Base-by-base conservation (phyloP, 2,797 vertebrate species). In the Malurus splendens region DNA sequence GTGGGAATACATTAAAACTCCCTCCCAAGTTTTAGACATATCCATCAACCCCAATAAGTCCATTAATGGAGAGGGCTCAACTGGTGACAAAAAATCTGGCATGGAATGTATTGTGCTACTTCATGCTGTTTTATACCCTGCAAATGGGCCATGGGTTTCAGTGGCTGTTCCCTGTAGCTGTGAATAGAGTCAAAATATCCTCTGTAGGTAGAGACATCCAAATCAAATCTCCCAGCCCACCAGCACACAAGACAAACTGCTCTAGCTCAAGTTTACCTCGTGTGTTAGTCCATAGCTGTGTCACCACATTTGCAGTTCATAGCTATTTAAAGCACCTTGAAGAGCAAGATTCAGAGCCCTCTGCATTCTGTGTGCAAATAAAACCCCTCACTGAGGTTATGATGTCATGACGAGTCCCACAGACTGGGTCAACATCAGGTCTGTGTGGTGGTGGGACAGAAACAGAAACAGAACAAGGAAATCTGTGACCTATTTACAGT, bases 401-500 rank as follows among this genome's bases (percentile, higher is more conserved):
- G 48, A 39, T 48, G 48, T 16, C 28, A 11, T 0, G 1, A 68
- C 30, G 12, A 65, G 7, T 27, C 18, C 47, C 47, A 42, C 33
- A 18, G 48, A 3, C 7, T 1, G 1, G 61, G 38, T 18, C 74
- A 62, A 12, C 33, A 19, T 22, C 20, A 32, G 13, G 8, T 51
- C 28, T 57, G 6, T 20, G 32, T 5, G 6, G 6, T 33, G 67
- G 22, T 3, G 12, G 33, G 30, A 23, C 25, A 59, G 45, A 38
- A 36, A 12, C 6, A 42, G 41, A 62, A 62, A 3, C 1, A 15
- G 48, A 23, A 66, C 11, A 23, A 4, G 1, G 2, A 54, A 13
- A 28, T 9, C n/a, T 39, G 17, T 1, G n/a, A 14, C 39, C 32
- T 20, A 2, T 2, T 0, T 6, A 7, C 1, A 19, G 5, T 12